A percentile compares a stretch with the other conserved stretches of the same genome.
phyloP scores from a whole-genome alignment of 2,888 invertebrate genomes.

The Sisyra nigra region DNA sequence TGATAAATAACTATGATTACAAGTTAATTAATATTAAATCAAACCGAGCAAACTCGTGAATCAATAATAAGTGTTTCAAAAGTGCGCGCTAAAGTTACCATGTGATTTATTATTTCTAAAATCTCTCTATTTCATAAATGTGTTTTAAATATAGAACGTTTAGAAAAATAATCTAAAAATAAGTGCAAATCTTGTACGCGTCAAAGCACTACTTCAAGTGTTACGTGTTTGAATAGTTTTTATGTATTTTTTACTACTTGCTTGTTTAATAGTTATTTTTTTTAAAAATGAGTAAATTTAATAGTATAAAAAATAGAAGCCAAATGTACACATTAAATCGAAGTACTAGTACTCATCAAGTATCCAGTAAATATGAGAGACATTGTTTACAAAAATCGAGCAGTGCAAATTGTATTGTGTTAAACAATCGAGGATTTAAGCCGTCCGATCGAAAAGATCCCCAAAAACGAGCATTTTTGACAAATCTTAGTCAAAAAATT shows the following conservation, averaged over 20 bases:
- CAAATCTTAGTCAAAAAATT: slow-evolving; percentile 63
- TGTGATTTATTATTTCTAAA: not conserved
- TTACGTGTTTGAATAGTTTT: not conserved
- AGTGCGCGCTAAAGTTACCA: not conserved
- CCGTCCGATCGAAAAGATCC: slow-evolving; percentile 77
- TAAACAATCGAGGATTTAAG: slow-evolving; percentile 62
- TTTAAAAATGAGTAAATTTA: not conserved
- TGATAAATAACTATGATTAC: not conserved
- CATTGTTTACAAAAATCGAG: slow-evolving; percentile 21
- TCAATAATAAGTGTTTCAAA: not conserved
- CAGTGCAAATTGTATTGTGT: slow-evolving; percentile 35
- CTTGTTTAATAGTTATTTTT: not conserved
- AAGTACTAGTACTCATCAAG: slow-evolving; percentile 15
- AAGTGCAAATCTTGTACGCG: not conserved
- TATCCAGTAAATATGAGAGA: slow-evolving; percentile 14
- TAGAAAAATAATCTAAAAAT: slow-evolving; percentile 3
- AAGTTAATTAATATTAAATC: not conserved
- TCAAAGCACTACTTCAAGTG: too few species aligned
- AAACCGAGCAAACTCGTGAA: not conserved
- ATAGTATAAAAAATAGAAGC: slow-evolving; percentile 1
- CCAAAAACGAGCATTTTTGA: slow-evolving; percentile 61
- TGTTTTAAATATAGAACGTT: not conserved
- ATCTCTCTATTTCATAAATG: not conserved
- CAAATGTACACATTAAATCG: slow-evolving; percentile 13
- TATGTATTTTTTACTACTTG: not conserved